These are phyloP conservation scores for Cylloceria caligata DNA, from an alignment of 2,888 invertebrate species.

Conservation along the genomic window DNA sequence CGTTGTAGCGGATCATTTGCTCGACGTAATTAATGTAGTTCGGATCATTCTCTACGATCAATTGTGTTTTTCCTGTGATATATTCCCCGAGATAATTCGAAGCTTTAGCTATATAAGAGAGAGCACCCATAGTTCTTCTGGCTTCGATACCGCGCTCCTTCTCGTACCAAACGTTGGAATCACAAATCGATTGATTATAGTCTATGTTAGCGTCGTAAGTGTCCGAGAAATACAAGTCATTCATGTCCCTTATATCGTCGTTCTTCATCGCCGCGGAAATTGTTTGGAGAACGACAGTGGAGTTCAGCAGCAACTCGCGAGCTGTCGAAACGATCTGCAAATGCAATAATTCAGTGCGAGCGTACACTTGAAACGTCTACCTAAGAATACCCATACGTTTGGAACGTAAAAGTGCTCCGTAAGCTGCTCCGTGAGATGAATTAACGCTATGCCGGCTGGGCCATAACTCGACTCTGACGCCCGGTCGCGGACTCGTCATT, in stretches of 20 bases:
- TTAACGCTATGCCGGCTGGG: no score
- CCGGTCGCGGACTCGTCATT: no score
- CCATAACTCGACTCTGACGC: no score
- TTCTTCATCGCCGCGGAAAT: conserved; percentile 80
- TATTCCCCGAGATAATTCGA: conserved; percentile 80
- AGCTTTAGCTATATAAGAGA: conserved; percentile 76
- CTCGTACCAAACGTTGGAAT: conserved; percentile 79
- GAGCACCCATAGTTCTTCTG: conserved; percentile 78
- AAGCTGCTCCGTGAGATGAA: no score
- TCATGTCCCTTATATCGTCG: conserved; percentile 83
- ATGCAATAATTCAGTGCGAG: background rate
- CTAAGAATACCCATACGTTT: no score
- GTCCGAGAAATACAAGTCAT: conserved; percentile 81
- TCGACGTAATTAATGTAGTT: conserved; percentile 73
- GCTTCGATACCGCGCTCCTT: conserved; percentile 81
- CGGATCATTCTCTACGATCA: conserved; percentile 73
- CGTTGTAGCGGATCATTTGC: conserved; percentile 79
- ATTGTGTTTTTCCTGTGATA: conserved; percentile 76
- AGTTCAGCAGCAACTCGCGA: conserved; percentile 80
- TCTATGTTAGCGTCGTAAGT: conserved; percentile 76
- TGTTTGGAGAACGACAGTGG: conserved; percentile 77
- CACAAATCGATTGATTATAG: conserved; percentile 76
- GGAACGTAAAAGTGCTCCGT: no score
- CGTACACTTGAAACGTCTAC: background rate
- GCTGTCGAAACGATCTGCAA: conserved; percentile 78